A percentile compares a stretch with the other conserved stretches of the same genome.
Conservation (phyloP, 2,113 vertebrate genomes). For the Dasyprocta punctata region DNA sequence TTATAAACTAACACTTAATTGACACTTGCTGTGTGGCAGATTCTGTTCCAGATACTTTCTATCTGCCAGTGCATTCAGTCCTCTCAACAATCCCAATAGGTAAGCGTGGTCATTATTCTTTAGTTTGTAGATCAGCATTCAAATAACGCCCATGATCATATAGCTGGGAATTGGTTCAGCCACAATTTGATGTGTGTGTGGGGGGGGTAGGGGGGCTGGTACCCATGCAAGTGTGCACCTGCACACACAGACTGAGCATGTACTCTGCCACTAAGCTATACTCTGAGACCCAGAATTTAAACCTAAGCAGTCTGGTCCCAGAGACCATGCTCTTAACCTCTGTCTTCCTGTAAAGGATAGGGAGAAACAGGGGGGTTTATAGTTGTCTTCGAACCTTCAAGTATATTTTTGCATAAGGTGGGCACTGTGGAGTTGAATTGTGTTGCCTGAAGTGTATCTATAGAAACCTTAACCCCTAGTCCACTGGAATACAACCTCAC, state of each 20-base stretch:
- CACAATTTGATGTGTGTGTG: not conserved
- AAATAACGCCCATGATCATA: not conserved
- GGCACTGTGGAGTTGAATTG: constrained; percentile 20
- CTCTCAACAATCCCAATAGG: not conserved
- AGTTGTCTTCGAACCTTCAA: not conserved
- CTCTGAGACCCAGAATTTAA: not conserved
- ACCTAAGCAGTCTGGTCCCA: not conserved
- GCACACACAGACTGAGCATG: not conserved
- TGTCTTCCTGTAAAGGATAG: not conserved
- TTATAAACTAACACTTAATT: not conserved
- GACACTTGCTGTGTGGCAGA: not conserved
- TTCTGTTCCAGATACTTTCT: not conserved
- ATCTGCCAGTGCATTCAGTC: not conserved
- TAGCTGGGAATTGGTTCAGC: not conserved
- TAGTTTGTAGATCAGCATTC: not conserved
- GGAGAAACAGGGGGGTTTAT: not conserved
- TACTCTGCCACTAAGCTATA: not conserved
- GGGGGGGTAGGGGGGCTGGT: not conserved
- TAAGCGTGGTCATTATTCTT: not conserved
- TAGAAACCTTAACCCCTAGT: not conserved
- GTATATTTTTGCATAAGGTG: constrained; percentile 42
- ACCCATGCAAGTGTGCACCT: not conserved
- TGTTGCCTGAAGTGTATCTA: not conserved
- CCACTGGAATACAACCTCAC: not conserved
- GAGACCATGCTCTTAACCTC: not conserved